Evolutionary conservation across 30 jellyfish, hydroid and myxozoan genomes (phyloP), one percentile per base, ranked within the genome.

Genomic region (Pelagia noctiluca): DNA sequence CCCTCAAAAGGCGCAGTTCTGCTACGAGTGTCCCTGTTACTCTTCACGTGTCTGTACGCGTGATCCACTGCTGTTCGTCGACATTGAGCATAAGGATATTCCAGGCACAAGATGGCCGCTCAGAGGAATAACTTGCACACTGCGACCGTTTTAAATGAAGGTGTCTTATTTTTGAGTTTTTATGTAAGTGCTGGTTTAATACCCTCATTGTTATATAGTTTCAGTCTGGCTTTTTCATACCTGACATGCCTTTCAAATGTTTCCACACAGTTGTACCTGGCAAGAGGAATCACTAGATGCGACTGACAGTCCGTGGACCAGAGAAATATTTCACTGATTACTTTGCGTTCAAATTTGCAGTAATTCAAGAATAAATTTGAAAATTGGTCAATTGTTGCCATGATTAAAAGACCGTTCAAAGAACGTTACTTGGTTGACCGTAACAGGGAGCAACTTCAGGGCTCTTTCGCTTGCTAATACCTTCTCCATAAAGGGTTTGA

Each of bases 11-110:
- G 37, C 83, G 10, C 86, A 60, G 37, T 63, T 32, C 33, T 49
- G 77, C 37, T 90, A 60, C 83, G 84, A 80, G 5, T 84, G 95
- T 42, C 97, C 97, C 0, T 90, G 97, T 30, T 90, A 80, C 49
- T 73, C 87, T 11, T 75, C 97, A 11, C 87, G 93, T 35, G 68
- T 57, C 7, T 53, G 88, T 22, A 7, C 79, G 26, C 63, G 87
- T 19, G 89, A 76, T 29, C 88, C 89, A 4, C 73, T 90, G 46
- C 32, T 90, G n/a, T 30, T 11, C 35, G 82, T 90, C 37, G 96
- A 84, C 62, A 80, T 90, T 42, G 96, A 83, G 2, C 96, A 90
- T 26, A 90, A 90, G 75, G 97, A 90, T 62, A 53, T 83, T 12
- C 88, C 88, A 16, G 76, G 76, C 0, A 66, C 92, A 34, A 74